Evolutionary conservation across 2,888 invertebrate genomes (phyloP).

Genomic region (Dermolepida albohirtum): DNA sequence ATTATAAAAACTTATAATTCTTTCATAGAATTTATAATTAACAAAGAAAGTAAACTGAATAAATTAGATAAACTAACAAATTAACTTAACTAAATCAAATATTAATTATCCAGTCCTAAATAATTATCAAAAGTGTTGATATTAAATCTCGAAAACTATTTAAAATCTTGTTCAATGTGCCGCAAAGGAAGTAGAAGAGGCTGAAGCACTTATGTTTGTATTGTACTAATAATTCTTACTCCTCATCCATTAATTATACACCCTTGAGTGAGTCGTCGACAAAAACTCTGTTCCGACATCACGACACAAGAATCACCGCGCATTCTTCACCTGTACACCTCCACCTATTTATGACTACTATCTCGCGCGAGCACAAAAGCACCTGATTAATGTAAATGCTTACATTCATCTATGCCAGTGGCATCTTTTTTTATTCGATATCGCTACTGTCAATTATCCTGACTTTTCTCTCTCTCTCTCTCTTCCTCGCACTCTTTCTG

Average conservation of each 20-base stretch:
- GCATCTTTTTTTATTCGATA: constrained; percentile 38
- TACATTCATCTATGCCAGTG: constrained; percentile 42
- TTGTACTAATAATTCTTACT: constrained; percentile 37
- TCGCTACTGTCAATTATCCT: constrained; percentile 19
- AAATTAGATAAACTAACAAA: no score
- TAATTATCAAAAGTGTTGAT: neutral
- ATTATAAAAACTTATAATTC: no score
- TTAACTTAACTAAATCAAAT: no score
- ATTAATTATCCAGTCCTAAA: no score
- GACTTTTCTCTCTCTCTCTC: neutral
- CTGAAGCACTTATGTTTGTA: constrained; percentile 12
- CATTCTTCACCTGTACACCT: constrained; percentile 12
- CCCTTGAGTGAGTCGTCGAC: constrained; percentile 35
- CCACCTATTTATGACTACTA: neutral
- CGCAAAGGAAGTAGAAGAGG: no score
- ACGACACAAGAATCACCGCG: constrained; percentile 37
- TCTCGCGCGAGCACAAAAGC: constrained; percentile 30
- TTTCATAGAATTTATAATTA: no score
- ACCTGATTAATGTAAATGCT: constrained; percentile 44
- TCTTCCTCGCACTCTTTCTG: neutral
- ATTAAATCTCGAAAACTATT: constrained; percentile 20
- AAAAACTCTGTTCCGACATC: constrained; percentile 22
- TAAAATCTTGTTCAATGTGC: constrained; percentile 8
- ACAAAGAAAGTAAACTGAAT: no score
- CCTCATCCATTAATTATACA: constrained; percentile 42